These are phyloP conservation scores for Luffia ferchaultella DNA, from an alignment of 2,888 invertebrate genomes.

Conservation along the genomic window DNA sequence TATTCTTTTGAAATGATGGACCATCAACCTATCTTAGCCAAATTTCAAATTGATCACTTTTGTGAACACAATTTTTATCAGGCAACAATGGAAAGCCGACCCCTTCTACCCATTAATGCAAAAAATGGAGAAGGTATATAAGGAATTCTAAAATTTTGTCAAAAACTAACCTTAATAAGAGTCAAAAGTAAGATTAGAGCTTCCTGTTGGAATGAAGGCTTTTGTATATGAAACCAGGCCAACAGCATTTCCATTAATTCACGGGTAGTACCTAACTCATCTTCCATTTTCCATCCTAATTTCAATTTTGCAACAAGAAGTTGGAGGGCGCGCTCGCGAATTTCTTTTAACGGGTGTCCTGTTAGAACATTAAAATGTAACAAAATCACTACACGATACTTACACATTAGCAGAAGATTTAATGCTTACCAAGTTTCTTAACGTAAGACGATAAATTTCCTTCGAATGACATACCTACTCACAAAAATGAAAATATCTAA, in stretches of 20 bases:
- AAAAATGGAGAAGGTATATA: no score
- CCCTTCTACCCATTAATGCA: no score
- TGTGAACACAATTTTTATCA: no score
- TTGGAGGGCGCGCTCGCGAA: slow-evolving; percentile 62
- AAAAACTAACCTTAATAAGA: slow-evolving; percentile 60
- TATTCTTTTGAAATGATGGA: no score
- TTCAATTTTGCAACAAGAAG: slow-evolving; percentile 69
- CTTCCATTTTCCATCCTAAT: slow-evolving; percentile 67
- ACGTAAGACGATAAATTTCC: slow-evolving; percentile 30
- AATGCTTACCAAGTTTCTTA: slow-evolving; percentile 37
- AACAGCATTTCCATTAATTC: slow-evolving; percentile 67
- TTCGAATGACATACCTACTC: slow-evolving; percentile 20
- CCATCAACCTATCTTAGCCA: no score
- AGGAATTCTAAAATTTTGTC: slow-evolving; percentile 1
- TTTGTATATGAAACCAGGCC: slow-evolving; percentile 68
- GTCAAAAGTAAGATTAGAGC: slow-evolving; percentile 64
- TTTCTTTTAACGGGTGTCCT: slow-evolving; percentile 67
- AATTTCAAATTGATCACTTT: no score
- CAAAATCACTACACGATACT: background rate
- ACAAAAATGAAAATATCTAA: no score
- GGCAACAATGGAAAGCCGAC: no score
- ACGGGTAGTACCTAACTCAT: slow-evolving; percentile 65
- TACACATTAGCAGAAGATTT: background rate
- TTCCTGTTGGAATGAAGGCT: slow-evolving; percentile 59
- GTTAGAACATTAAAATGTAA: slow-evolving; percentile 12